Base-by-base conservation (phyloP, 1,140 invertebrate species). In the Penaeus chinensis region DNA sequence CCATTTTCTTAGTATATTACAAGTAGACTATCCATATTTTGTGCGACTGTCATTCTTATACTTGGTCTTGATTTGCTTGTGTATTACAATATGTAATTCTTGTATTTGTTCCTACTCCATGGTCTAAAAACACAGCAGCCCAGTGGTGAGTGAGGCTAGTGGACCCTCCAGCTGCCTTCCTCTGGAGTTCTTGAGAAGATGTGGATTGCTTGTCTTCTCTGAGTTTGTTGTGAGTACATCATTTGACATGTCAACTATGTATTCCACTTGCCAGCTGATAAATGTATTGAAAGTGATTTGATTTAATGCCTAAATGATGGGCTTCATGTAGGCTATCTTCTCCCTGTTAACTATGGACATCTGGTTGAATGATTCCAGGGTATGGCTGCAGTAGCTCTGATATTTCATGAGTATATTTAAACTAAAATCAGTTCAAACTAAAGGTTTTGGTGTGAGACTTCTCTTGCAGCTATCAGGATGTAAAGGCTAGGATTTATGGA, bases 181-280 rank as follows among this genome's bases (percentile, higher is more conserved):
- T 89, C 90, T 93, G 5, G 93, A 95, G 91, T 93, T 95, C 60
- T 91, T 95, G 10, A 91, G 93, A 47, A 93, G 93, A 91, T 94
- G 94, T 71, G 93, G 93, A 0, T 93, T 94, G 0, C 94, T 96
- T 89, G 92, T 95, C 2, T 95, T 95, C 90, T 95, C 95, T 92
- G 95, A 96, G 92, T 95, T 95, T 92, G 93, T 95, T 91, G 94
- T 95, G 91, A 93, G 93, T 92, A 90, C 91, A 88, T 85, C 20
- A 61, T 84, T 71, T 19, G 7, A 20, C 24, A 18, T n/a, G 66
- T 71, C 18, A 20, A 32, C 66, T 24, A 22, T 71, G 66, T n/a
- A 71, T 71, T 24, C 32, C 66, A 10, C 22, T 24, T 71, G 66
- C 1, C 66, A 20, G 32, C 1, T 18, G 1, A 71, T 11, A 22